phyloP scores from a whole-genome alignment of 2,888 invertebrate genomes.

The Mycalesis mineus region DNA sequence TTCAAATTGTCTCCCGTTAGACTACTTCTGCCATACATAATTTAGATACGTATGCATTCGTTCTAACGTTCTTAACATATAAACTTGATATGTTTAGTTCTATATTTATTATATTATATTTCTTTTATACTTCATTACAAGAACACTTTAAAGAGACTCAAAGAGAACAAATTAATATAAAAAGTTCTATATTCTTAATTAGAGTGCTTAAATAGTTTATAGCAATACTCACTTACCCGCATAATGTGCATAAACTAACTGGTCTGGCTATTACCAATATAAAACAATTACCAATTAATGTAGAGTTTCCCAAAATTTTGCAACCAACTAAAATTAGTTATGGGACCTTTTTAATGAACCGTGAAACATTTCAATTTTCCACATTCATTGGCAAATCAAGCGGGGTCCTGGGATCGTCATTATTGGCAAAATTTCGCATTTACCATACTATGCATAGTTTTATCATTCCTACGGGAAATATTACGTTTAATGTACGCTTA shows the following conservation, averaged over 20 bases:
- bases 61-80: too few species aligned
- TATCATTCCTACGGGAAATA: constrained; percentile 54
- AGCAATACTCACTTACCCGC: too few species aligned
- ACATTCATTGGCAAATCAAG: constrained; percentile 59
- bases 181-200: too few species aligned
- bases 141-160: too few species aligned
- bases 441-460: constrained; percentile 51
- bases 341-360: constrained; percentile 54
- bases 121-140: too few species aligned
- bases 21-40: constrained; percentile 31
- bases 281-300: constrained; percentile 8
- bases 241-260: too few species aligned
- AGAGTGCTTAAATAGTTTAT: too few species aligned
- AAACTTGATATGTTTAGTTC: too few species aligned
- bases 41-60: not conserved
- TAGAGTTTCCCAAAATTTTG: constrained; percentile 2
- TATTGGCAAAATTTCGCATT: constrained; percentile 56
- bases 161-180: too few species aligned
- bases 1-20: constrained; percentile 44
- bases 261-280: not conserved
- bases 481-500: constrained; percentile 54
- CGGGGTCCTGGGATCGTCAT: constrained; percentile 46
- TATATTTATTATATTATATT: too few species aligned
- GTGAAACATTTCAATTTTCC: constrained; percentile 62
- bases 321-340: constrained; percentile 31